Percentiles rank a stretch among this genome's conserved stretches.
Conservation (phyloP, 53 echinoderm and acorn worm genomes). For the Zoroaster sp. region DNA sequence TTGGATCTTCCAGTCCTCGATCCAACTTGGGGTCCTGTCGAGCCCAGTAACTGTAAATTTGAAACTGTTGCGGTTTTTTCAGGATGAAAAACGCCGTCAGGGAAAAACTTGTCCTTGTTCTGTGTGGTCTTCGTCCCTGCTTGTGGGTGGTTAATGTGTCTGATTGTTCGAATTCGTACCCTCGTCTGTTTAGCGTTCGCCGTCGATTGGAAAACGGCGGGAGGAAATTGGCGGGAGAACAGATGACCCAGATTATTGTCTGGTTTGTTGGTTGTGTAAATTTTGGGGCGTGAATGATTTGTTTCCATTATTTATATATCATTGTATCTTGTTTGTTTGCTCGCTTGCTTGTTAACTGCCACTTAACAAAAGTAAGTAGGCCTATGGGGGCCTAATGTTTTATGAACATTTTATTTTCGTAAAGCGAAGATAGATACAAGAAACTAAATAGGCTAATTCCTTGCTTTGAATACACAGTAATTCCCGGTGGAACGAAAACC, state of each 20-base stretch:
- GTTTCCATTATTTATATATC: not conserved
- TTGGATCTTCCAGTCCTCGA: not conserved
- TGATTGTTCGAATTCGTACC: slow-evolving; percentile 13
- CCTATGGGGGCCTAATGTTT: no score
- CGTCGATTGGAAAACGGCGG: slow-evolving; percentile 30
- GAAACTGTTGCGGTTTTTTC: slow-evolving; percentile 52
- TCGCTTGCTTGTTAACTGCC: no score
- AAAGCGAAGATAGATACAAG: no score
- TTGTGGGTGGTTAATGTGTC: slow-evolving; percentile 23
- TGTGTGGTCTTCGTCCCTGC: slow-evolving; percentile 3
- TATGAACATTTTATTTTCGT: no score
- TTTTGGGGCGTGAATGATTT: not conserved
- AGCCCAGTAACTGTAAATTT: slow-evolving; percentile 23
- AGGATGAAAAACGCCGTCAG: slow-evolving; percentile 43
- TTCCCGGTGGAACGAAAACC: no score
- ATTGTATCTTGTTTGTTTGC: no score
- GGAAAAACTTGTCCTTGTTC: slow-evolving; percentile 5
- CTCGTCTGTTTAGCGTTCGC: slow-evolving; percentile 35
- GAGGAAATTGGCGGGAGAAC: slow-evolving; percentile 9
- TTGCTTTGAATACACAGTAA: no score
- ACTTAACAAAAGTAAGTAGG: no score
- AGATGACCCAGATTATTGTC: slow-evolving; percentile 39
- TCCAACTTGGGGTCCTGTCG: not conserved
- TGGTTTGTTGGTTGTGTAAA: not conserved
- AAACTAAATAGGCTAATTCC: no score